Conservation (phyloP, 2,797 vertebrate species). For the Eupleurogrammus muticus region DNA sequence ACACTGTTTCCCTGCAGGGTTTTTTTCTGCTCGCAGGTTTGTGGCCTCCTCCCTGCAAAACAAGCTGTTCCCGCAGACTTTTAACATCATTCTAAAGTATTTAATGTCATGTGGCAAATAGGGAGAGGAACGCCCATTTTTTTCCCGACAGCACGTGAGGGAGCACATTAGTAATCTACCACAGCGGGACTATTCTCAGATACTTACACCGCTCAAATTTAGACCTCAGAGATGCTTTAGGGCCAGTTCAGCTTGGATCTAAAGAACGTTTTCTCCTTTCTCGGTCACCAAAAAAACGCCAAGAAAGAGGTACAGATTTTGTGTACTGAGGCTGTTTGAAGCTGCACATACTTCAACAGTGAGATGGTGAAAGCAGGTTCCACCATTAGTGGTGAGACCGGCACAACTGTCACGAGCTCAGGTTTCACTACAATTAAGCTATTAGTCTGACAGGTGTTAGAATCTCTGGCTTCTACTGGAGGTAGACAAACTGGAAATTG, state of each 20-base stretch:
- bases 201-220: slow-evolving; percentile 5
- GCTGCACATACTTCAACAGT: not conserved
- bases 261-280: not conserved
- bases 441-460: not conserved
- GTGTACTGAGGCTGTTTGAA: slow-evolving; percentile 7
- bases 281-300: not conserved
- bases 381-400: not conserved
- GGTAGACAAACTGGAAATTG: slow-evolving; percentile 34
- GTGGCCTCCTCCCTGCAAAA: slow-evolving; percentile 58
- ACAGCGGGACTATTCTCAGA: slow-evolving; percentile 5
- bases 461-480: not conserved
- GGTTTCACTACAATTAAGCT: not conserved
- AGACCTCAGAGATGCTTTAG: not conserved
- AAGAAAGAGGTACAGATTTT: not conserved
- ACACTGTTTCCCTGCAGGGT: slow-evolving; percentile 26
- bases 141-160: slow-evolving; percentile 19
- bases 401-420: not conserved
- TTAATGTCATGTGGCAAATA: slow-evolving; percentile 55
- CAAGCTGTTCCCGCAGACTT: slow-evolving; percentile 47
- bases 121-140: slow-evolving; percentile 60
- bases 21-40: slow-evolving; percentile 38
- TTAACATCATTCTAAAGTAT: slow-evolving; percentile 40
- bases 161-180: slow-evolving; percentile 44
- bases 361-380: slow-evolving; percentile 12
- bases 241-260: not conserved